Evolutionary conservation across 1,140 invertebrate species (phyloP).

Genomic region (Hylyphantes graminicola): DNA sequence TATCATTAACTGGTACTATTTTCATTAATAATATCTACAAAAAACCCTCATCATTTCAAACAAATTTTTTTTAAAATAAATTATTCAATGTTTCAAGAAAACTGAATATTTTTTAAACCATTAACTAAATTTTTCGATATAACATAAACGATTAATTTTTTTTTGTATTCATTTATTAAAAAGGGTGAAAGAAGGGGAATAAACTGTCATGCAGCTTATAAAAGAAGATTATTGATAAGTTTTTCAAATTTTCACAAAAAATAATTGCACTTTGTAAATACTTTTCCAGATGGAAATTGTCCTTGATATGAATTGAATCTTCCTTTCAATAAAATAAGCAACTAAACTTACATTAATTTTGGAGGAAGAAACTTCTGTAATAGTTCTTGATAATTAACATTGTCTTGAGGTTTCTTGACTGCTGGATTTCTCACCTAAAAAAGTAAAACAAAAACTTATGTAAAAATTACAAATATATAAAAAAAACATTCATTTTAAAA

Average conservation of each 20-base stretch:
- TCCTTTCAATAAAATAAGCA: neutral
- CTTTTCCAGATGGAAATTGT: neutral
- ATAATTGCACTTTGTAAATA: neutral
- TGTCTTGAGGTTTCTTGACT: slow-evolving; percentile 65
- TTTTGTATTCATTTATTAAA: neutral
- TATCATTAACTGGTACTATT: too few relatives aligned
- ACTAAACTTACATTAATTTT: slow-evolving; percentile 64
- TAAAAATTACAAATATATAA: neutral
- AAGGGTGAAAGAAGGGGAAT: too few relatives aligned
- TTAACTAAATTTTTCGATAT: too few relatives aligned
- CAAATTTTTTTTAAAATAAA: too few relatives aligned
- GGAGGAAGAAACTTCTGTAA: slow-evolving; percentile 66
- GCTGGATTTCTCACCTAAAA: slow-evolving; percentile 65
- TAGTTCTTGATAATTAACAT: slow-evolving; percentile 66
- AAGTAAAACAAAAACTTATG: neutral
- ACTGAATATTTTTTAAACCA: too few relatives aligned
- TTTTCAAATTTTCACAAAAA: neutral
- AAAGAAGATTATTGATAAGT: neutral
- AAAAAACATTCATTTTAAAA: too few relatives aligned
- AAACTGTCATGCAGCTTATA: neutral
- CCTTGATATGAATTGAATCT: neutral
- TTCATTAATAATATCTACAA: too few relatives aligned
- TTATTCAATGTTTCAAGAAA: too few relatives aligned
- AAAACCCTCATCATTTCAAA: too few relatives aligned
- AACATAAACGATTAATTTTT: too few relatives aligned